Base-by-base conservation (phyloP, 1,140 invertebrate species). In the Hypsibius dujardini region DNA sequence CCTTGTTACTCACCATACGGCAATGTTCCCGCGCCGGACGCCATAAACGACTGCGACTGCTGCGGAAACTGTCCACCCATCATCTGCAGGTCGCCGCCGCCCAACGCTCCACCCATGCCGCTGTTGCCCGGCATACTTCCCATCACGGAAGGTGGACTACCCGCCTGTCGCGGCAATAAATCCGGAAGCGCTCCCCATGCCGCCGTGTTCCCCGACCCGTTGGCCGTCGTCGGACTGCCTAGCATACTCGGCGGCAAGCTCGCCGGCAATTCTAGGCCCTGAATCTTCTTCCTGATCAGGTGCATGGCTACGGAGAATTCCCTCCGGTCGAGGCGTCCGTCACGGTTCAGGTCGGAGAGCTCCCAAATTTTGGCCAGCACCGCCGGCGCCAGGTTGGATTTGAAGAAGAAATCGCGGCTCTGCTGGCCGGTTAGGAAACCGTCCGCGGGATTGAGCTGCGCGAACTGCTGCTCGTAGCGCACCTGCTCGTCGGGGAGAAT, bases 261-360 rank as follows among this genome's bases (percentile, higher is more conserved):
- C 77, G 88, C 87, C 1, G 94, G 94, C 72, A 97, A 82, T 78
- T 95, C 91, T 28, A 7, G n/a, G 15, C 92, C 92, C 74, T 90
- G 85, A 40, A 95, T 82, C 81, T 95, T 96, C 71, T 95, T 83
- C 79, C 90, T 92, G 69, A 98, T 97, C 62, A 98, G 84, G 84
- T 95, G 95, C 81, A 94, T 95, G 69, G 95, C 95, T 76, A 98
- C 95, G 70, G 90, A 92, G 79, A 98, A 98, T 81, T 98, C 95
- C 77, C 89, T 88, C 69, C 92, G 86, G 79, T 97, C 90, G 86
- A 98, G 89, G 82, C 90, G 92, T 0, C 95, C 95, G 86, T 98
- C 95, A 59, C 88, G 86, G 82, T 97, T 92, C 70, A 91, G 89
- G 81, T 98, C 95, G 28, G 94, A 92, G 60, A 98, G 80, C 82